Evolutionary conservation across 2,797 vertebrate genomes (phyloP).

Genomic region (Acipenser transmontanus): DNA sequence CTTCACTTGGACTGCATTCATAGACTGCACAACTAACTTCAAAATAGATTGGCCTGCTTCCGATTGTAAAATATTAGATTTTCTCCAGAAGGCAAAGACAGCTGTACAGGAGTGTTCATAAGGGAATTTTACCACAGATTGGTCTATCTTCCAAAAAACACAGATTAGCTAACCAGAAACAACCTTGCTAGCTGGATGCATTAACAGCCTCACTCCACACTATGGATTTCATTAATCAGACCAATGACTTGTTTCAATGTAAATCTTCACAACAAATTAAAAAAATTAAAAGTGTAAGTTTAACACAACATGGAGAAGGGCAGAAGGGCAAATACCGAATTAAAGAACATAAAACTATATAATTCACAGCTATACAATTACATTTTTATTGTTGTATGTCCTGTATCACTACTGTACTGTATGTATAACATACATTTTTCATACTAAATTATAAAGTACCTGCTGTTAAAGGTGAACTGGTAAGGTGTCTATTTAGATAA

Average conservation of each 20-base stretch:
- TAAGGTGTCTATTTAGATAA: neutral
- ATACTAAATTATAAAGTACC: too few species aligned
- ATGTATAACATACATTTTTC: too few species aligned
- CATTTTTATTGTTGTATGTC: too few species aligned
- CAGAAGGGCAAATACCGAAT: too few species aligned
- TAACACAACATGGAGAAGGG: too few species aligned
- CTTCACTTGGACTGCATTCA: too few species aligned
- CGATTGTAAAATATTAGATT: neutral
- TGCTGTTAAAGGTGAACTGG: neutral
- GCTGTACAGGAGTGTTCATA: conserved; percentile 21
- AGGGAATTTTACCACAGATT: conserved; percentile 14
- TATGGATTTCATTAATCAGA: neutral
- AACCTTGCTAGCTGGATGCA: conserved; percentile 2
- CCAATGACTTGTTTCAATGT: neutral
- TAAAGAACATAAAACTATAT: too few species aligned
- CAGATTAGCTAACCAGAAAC: conserved; percentile 25
- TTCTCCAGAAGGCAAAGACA: neutral
- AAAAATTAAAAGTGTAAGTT: too few species aligned
- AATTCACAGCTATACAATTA: too few species aligned
- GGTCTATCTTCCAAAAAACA: conserved; percentile 33
- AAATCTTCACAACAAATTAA: neutral
- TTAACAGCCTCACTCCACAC: neutral
- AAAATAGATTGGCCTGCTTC: too few species aligned
- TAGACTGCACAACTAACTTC: too few species aligned
- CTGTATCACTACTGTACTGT: too few species aligned